These are phyloP conservation scores for Picus viridis DNA, from an alignment of 2,797 vertebrate species.

Conservation along the genomic window DNA sequence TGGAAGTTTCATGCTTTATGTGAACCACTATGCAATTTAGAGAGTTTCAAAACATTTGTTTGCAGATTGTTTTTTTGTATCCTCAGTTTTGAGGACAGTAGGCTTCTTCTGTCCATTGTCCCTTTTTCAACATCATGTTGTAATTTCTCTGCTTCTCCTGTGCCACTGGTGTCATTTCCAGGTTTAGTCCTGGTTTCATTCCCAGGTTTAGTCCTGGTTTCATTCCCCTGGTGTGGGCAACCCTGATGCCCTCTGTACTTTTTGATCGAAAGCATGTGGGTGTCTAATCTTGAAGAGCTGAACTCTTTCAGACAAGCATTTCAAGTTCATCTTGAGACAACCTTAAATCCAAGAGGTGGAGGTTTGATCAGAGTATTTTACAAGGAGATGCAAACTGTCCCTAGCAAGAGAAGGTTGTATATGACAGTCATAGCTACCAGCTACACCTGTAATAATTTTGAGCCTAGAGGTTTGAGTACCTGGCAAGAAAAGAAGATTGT, in stretches of 20 bases:
- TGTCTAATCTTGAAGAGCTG: not conserved
- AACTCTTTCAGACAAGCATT: not conserved
- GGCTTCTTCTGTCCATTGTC: not conserved
- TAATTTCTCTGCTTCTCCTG: not conserved
- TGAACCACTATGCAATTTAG: accelerated
- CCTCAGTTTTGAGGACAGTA: accelerated
- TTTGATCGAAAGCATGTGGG: not conserved
- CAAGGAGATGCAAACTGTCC: not conserved
- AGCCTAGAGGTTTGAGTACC: not conserved
- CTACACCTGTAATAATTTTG: not conserved
- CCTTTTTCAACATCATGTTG: accelerated
- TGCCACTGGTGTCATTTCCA: not conserved
- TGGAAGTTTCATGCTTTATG: not conserved
- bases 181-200: not conserved
- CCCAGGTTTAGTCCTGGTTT: not conserved
- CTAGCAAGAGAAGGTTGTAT: not conserved
- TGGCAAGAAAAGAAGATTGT: not conserved
- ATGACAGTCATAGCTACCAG: not conserved
- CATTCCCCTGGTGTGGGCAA: accelerated
- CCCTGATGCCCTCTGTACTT: not conserved
- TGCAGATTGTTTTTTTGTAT: too few species aligned
- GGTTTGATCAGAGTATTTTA: not conserved
- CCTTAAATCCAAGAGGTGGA: not conserved
- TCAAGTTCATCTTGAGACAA: not conserved
- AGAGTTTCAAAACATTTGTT: not conserved